These are phyloP conservation scores for Aricia artaxerxes DNA, from an alignment of 2,888 invertebrate genomes.

Conservation along the genomic window DNA sequence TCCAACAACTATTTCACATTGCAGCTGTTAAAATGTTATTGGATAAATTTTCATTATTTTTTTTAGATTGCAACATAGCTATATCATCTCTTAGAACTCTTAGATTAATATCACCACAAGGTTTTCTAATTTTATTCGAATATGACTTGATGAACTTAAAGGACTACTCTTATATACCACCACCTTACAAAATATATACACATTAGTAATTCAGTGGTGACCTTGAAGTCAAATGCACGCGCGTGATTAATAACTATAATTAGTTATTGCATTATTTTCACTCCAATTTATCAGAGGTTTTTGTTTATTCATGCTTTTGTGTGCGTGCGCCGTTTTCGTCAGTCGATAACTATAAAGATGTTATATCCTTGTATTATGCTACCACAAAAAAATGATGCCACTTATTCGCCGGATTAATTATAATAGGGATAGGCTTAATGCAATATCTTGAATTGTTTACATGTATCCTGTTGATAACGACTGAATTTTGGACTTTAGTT, in stretches of 20 bases:
- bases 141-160: background rate
- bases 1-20: constrained; percentile 2
- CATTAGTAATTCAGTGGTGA: too few relatives aligned
- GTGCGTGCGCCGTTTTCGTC: too few relatives aligned
- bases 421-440: background rate
- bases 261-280: background rate
- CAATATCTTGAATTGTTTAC: background rate
- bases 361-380: too few relatives aligned
- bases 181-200: too few relatives aligned
- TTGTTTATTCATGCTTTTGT: background rate
- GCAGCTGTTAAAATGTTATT: background rate
- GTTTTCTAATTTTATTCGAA: background rate
- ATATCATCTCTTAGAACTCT: background rate
- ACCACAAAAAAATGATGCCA: too few relatives aligned
- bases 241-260: background rate
- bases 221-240: background rate
- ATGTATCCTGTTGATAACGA: background rate
- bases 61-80: background rate
- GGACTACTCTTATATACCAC: too few relatives aligned
- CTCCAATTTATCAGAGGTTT: background rate
- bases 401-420: too few relatives aligned
- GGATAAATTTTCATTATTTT: background rate
- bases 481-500: background rate
- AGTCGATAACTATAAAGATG: too few relatives aligned
- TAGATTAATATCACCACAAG: background rate